A percentile compares a stretch with the other conserved stretches of the same genome.
Conservation (phyloP, 2,888 invertebrate genomes). For the Buathra laborator region DNA sequence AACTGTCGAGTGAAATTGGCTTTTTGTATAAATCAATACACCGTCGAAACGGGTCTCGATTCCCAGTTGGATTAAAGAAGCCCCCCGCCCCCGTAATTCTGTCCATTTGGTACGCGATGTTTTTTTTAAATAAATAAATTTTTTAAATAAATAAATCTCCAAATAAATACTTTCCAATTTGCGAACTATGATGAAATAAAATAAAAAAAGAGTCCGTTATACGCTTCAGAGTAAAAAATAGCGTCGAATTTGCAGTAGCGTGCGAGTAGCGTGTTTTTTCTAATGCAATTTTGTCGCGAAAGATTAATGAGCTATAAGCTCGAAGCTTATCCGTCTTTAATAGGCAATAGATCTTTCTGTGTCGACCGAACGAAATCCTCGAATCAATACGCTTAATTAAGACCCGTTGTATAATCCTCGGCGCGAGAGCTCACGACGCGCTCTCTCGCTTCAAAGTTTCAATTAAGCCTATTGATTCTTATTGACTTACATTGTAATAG, state of each 20-base stretch:
- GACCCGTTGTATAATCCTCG: slow-evolving; percentile 2
- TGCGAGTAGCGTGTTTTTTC: neutral
- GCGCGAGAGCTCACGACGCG: neutral
- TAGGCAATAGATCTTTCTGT: neutral
- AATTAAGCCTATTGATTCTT: neutral
- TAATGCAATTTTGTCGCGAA: neutral
- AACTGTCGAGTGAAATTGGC: slow-evolving; percentile 56
- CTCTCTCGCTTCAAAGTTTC: neutral
- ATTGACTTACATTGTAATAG: slow-evolving; percentile 1
- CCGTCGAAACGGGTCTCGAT: slow-evolving; percentile 26
- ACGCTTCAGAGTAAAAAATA: neutral
- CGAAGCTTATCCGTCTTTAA: neutral
- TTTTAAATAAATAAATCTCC: neutral
- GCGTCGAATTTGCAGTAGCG: neutral
- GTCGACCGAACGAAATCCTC: neutral
- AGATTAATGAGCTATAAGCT: neutral
- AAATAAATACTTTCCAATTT: slow-evolving; percentile 30
- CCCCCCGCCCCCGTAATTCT: slow-evolving; percentile 43
- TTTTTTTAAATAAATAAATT: slow-evolving; percentile 11
- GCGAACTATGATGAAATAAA: neutral
- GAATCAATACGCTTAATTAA: slow-evolving; percentile 2
- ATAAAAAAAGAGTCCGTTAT: neutral
- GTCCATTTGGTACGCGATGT: slow-evolving; percentile 40
- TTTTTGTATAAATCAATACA: slow-evolving; percentile 23
- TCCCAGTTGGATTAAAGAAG: neutral